phyloP scores from a whole-genome alignment of 2,797 vertebrate species.

The Ctenopoma kingsleyae region DNA sequence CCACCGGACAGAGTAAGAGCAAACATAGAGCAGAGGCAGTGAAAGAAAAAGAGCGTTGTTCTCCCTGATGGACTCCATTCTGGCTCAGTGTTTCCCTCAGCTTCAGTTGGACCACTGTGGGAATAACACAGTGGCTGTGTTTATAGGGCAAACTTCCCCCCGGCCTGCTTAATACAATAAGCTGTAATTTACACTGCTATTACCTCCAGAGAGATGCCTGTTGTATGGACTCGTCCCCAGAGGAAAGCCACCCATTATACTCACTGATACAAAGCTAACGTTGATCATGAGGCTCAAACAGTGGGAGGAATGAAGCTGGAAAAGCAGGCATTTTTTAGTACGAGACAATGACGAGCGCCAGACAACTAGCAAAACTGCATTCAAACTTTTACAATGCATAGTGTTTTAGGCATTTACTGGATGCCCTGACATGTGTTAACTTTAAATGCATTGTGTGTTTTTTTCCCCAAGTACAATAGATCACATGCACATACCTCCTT shows the following conservation, averaged over 20 bases:
- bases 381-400: slow-evolving; percentile 25
- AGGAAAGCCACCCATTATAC: slow-evolving; percentile 76
- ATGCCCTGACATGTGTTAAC: background rate
- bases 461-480: background rate
- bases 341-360: slow-evolving; percentile 2
- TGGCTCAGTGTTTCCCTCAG: slow-evolving; percentile 71
- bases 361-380: slow-evolving; percentile 40
- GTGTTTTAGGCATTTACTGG: slow-evolving; percentile 13
- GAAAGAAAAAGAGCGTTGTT: slow-evolving; percentile 50
- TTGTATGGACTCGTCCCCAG: slow-evolving; percentile 65
- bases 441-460: background rate
- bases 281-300: slow-evolving; percentile 68
- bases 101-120: slow-evolving; percentile 66
- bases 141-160: slow-evolving; percentile 72
- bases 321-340: slow-evolving; percentile 41
- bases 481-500: background rate
- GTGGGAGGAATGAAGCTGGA: slow-evolving; percentile 41
- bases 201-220: slow-evolving; percentile 76
- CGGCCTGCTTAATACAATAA: slow-evolving; percentile 80
- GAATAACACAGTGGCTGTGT: slow-evolving; percentile 79
- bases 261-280: slow-evolving; percentile 61
- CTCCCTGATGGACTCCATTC: slow-evolving; percentile 53
- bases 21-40: slow-evolving; percentile 28
- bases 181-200: slow-evolving; percentile 82
- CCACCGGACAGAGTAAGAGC: slow-evolving; percentile 38